A percentile compares a stretch with the other conserved stretches of the same genome.
Conservation (phyloP, 2,797 vertebrate genomes). For the Tenualosa ilisha region DNA sequence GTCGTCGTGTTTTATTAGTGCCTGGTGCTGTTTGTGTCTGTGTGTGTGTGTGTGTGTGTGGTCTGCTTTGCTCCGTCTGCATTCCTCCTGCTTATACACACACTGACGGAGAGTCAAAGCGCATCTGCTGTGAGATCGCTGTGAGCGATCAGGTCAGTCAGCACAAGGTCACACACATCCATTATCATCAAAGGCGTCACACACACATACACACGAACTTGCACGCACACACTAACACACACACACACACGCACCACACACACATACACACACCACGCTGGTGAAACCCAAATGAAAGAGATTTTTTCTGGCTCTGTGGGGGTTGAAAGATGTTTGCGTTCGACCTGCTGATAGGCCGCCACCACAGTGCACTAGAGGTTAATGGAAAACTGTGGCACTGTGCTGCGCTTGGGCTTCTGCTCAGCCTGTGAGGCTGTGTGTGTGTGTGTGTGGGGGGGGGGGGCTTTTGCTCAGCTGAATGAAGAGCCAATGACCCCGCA, state of each 20-base stretch:
- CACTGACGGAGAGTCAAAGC: constrained; percentile 2
- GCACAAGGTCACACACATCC: constrained; percentile 65
- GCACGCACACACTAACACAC: constrained; percentile 1
- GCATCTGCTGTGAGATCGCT: constrained; percentile 42
- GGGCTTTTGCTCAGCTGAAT: background rate
- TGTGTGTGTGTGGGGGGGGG: no score
- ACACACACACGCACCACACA: background rate
- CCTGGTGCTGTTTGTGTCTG: background rate
- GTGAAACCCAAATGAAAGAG: background rate
- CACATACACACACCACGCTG: background rate
- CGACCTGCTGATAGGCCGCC: background rate
- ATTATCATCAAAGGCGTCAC: constrained; percentile 31
- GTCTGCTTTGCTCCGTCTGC: no score
- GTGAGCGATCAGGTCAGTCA: constrained; percentile 62
- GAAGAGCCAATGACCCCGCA: background rate
- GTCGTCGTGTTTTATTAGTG: no score
- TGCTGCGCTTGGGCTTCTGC: background rate
- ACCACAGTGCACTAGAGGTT: background rate
- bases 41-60: background rate
- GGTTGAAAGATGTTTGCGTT: background rate
- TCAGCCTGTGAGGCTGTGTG: no score
- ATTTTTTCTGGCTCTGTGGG: background rate
- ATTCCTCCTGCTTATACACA: no score
- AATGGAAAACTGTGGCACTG: constrained; percentile 19
- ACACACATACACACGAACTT: background rate